phyloP scores from a whole-genome alignment of 2,113 vertebrate species.

The Petromus typicus region DNA sequence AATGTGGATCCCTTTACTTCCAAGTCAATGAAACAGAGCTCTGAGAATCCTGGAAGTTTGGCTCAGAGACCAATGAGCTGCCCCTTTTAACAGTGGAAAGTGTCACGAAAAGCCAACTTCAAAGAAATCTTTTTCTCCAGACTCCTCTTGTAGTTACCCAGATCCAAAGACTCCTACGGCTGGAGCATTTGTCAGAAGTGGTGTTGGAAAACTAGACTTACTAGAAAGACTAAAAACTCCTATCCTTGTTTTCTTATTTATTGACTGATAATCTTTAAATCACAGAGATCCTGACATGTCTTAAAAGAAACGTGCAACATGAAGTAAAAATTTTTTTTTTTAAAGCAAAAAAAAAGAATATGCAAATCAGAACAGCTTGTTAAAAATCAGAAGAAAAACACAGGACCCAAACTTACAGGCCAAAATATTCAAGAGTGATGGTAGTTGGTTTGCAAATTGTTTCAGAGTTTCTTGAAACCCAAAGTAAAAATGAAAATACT shows the following conservation, averaged over 20 bases:
- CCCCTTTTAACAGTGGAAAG: background rate
- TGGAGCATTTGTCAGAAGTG: background rate
- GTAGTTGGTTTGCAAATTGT: background rate
- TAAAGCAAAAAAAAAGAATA: background rate
- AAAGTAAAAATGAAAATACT: conserved; percentile 38
- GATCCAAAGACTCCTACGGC: background rate
- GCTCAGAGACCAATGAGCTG: conserved; percentile 10
- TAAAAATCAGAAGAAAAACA: background rate
- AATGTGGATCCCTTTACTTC: background rate
- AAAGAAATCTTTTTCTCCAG: background rate
- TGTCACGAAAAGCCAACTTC: background rate
- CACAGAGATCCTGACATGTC: background rate
- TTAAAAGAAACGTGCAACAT: background rate
- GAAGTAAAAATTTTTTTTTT: background rate
- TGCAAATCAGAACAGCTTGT: background rate
- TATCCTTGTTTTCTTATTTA: background rate
- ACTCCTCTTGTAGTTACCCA: background rate
- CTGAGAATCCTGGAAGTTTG: background rate
- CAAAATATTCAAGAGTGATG: background rate
- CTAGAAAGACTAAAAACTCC: background rate
- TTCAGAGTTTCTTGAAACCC: background rate
- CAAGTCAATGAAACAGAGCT: background rate
- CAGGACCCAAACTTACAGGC: background rate
- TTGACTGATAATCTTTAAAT: background rate
- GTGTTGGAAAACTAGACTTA: background rate